Percentiles rank a stretch among this genome's conserved stretches.
Evolutionary conservation across 2,113 vertebrate genomes (phyloP).

Genomic region (Psittacara wagleri): DNA sequence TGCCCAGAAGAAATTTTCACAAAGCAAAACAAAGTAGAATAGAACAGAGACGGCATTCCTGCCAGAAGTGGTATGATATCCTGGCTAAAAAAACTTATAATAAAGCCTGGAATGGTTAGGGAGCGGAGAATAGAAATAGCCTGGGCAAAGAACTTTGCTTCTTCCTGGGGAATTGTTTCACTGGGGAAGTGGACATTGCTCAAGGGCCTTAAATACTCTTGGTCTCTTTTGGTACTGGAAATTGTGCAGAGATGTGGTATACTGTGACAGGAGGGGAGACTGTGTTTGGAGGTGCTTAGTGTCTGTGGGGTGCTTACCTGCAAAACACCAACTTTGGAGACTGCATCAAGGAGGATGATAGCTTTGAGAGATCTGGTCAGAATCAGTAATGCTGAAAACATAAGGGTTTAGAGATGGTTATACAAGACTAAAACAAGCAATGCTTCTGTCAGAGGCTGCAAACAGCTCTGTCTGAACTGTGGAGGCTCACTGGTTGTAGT

Average conservation of each 20-base stretch:
- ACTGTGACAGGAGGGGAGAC: not conserved
- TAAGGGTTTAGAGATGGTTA: not conserved
- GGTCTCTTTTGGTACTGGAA: not conserved
- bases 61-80: not conserved
- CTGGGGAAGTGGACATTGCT: not conserved
- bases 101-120: not conserved
- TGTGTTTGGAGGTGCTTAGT: not conserved
- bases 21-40: not conserved
- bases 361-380: not conserved
- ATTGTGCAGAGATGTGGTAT: not conserved
- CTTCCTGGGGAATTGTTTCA: not conserved
- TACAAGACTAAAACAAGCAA: not conserved
- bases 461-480: not conserved
- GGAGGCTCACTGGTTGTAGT: not conserved
- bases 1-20: not conserved
- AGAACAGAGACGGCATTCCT: not conserved
- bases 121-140: not conserved
- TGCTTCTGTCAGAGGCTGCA: not conserved
- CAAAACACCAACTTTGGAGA: not conserved
- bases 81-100: not conserved
- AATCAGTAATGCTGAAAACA: not conserved
- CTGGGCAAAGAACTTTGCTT: not conserved
- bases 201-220: not conserved
- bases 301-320: not conserved
- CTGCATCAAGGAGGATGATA: not conserved